Base-by-base conservation (phyloP, 2,888 invertebrate species). In the Oligia fasciuncula region DNA sequence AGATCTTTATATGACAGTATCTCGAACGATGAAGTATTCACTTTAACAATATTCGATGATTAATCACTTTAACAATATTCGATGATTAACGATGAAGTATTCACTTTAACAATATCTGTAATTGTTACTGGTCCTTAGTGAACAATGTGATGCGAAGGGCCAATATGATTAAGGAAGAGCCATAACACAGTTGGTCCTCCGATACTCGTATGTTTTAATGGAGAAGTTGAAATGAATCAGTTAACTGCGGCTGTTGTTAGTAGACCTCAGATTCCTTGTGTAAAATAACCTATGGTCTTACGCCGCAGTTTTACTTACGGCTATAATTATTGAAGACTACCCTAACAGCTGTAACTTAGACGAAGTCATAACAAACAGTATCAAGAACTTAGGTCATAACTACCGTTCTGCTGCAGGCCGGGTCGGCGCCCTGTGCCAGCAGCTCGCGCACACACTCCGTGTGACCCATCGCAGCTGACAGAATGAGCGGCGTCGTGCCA, bases 401-500 rank as follows among this genome's bases (percentile, higher is more conserved):
- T 94, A 98, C 98, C 97, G 98, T 97, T 94, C 99, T 97, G 91
- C 98, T 97, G 78, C 98, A 98, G 90, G 98, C 98, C 0, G 99
- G 98, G 97, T 99, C 99, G 0, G 99, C 99, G 73, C 99, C 99
- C 96, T 99, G 99, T 84, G 98, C 98, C 86, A 99, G 96, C 83
- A 99, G 97, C 94, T 99, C 99, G 77, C 97, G 96, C 51, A 99
- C 99, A 95, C 99, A 99, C 73, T 98, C 98, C 87, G 98, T 97
- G 95, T 99, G 99, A 3, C 99, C 99, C 95, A 99, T 98, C 75
- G 99, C 99, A 4, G 99, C 98, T 3, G 99, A 98, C 92, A 99
- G 97, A 93, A 99, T 99, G 88, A 99, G 97, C 8, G 99, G 99
- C 9, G 99, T 99, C 54, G 99, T 99, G 68, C 99, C 99, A 94